Percentiles rank a stretch among this genome's conserved stretches.
Conservation (phyloP, 2,797 vertebrate genomes). For the Zenarchopterus dispar region DNA sequence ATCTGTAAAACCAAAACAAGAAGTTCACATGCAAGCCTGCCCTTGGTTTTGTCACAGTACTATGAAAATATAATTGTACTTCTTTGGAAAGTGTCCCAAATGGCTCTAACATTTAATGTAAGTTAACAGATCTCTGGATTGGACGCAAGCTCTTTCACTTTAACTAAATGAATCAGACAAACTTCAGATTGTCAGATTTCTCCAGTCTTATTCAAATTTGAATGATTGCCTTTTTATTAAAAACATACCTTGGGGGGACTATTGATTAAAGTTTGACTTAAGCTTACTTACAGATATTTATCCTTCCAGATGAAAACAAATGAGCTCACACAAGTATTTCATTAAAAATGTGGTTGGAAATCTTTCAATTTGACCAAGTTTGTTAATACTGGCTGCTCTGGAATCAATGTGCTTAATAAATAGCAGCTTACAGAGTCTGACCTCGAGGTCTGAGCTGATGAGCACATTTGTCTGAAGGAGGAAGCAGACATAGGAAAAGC, state of each 20-base stretch:
- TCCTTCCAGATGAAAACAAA: slow-evolving; percentile 57
- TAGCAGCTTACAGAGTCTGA: slow-evolving; percentile 68
- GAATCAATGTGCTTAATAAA: slow-evolving; percentile 77
- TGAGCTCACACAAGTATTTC: slow-evolving; percentile 62
- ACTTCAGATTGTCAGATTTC: neutral
- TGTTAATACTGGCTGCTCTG: slow-evolving; percentile 59
- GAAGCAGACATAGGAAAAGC: slow-evolving; percentile 65
- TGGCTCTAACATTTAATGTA: too few relatives aligned
- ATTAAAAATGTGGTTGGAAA: slow-evolving; percentile 49
- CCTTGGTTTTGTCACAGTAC: too few relatives aligned
- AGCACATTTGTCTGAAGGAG: slow-evolving; percentile 71
- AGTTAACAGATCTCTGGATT: too few relatives aligned
- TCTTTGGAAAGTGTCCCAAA: too few relatives aligned
- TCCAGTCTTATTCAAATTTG: slow-evolving; percentile 14
- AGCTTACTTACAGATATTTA: slow-evolving; percentile 46
- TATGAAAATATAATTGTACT: too few relatives aligned
- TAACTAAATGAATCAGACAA: too few relatives aligned
- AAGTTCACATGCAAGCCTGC: too few relatives aligned
- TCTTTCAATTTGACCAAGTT: slow-evolving; percentile 51
- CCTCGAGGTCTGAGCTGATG: slow-evolving; percentile 68
- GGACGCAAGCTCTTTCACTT: too few relatives aligned
- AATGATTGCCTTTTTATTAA: slow-evolving; percentile 47
- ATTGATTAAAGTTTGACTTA: slow-evolving; percentile 59
- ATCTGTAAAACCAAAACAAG: too few relatives aligned
- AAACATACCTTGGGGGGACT: slow-evolving; percentile 43